Evolutionary conservation across 2,113 vertebrate genomes (phyloP), one percentile per base, ranked within the genome.

Genomic region (Macrotus californicus): DNA sequence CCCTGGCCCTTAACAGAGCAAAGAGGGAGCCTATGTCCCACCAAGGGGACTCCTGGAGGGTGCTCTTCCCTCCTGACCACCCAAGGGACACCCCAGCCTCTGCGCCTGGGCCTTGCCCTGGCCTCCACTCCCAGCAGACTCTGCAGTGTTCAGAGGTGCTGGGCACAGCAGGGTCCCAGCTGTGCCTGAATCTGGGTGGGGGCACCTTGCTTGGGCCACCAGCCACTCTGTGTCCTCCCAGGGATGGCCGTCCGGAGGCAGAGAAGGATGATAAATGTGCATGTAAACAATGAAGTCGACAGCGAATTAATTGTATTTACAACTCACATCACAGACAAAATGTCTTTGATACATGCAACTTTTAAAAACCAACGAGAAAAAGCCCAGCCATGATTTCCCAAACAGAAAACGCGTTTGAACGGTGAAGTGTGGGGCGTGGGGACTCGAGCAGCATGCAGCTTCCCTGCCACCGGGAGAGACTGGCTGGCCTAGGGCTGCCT

Each of bases 381-480:
- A 69, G 54, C 5, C 6, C 64, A 21, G 10, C 80, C 50, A 15
- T 9, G 59, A 19, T 24, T 16, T 81, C 15, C 66, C 39, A 41
- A 34, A 31, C 0, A 36, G 87, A 56, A 86, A 52, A 26, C 4
- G 15, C 9, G 29, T 34, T 39, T 36, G n/a, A 66, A 31, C 4
- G 14, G 3, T 6, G 1, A 24, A 1, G 26, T 10, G 0, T 24
- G 6, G 50, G 86, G 36, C 10, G 6, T 0, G 26, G 34, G 46
- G 69, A 29, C 48, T 0, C 0, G 6, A n/a, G 41, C n/a, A 14
- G 36, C 0, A 12, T 8, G 9, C 18, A 13, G 1, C 19, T 0
- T 61, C 29, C 15, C 52, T 1, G 1, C 34, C 0, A 6, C 19
- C 0, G 4, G 41, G 36, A 18, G 43, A 11, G 18, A 34, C 9